phyloP scores from a whole-genome alignment of 2,888 invertebrate species.

The Drosophila helvetica region DNA sequence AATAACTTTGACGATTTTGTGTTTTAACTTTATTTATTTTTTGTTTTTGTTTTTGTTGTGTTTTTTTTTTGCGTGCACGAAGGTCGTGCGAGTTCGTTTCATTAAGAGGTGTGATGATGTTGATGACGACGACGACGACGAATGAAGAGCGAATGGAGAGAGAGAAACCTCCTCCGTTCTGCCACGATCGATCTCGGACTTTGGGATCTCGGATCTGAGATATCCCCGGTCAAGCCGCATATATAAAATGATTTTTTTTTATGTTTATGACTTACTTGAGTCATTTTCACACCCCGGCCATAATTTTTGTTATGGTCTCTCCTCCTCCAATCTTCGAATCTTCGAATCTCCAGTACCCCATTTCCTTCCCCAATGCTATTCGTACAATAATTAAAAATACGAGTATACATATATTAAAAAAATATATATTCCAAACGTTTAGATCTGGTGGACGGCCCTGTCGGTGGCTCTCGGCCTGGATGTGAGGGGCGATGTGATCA shows the following conservation, averaged over 20 bases:
- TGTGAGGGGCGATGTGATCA: conserved; percentile 93
- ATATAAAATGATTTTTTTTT: conserved; percentile 48
- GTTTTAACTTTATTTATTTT: conserved; percentile 58
- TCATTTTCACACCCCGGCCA: conserved; percentile 74
- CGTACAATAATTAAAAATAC: too few species aligned
- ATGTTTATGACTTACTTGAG: conserved; percentile 66
- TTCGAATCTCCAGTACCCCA: conserved; percentile 42
- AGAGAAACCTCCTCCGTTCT: conserved; percentile 13
- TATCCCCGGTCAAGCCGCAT: background rate
- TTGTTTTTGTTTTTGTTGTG: conserved; percentile 25
- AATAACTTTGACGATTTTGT: conserved; percentile 75
- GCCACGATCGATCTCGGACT: background rate
- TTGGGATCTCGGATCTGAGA: background rate
- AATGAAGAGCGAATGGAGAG: conserved; percentile 29
- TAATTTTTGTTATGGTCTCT: conserved; percentile 65
- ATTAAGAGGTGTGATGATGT: conserved; percentile 73
- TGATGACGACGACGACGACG: conserved; percentile 31
- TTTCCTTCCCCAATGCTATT: background rate
- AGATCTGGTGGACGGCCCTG: conserved; percentile 96
- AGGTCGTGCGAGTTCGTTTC: conserved; percentile 77
- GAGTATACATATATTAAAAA: too few species aligned
- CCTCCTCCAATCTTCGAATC: conserved; percentile 36
- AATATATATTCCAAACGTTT: conserved; percentile 52
- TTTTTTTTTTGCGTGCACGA: conserved; percentile 69
- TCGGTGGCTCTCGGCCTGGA: conserved; percentile 94